Base-by-base conservation (phyloP, 2,113 vertebrate species). In the Columba livia region DNA sequence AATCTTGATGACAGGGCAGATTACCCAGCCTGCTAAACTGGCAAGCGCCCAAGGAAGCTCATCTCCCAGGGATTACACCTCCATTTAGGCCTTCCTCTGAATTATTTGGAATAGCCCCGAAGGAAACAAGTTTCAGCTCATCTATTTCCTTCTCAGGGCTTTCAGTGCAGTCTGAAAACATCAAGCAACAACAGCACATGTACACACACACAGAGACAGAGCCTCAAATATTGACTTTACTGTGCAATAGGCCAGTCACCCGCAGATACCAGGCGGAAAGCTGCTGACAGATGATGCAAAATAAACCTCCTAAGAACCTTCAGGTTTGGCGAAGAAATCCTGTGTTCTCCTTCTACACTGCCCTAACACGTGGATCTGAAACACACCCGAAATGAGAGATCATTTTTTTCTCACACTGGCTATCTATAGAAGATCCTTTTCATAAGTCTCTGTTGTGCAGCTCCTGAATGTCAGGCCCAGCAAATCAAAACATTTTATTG, bases 401-500 rank as follows among this genome's bases (percentile, higher is more conserved):
- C 60, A 12, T 67, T 91, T 96, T 80, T 85, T 94, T 83, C 77
- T 79, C 80, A 53, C 75, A 79, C 47, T 81, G 79, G 85, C 88
- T 96, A 92, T 93, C 90, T 93, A 81, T 57, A 92, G 92, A 96
- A 91, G 79, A 90, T 67, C 60, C 48, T 88, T 92, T 92, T 87
- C 53, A 51, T 74, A 91, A 88, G 71, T 73, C 78, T 84, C 71
- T 70, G 85, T 77, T 64, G 79, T 38, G 85, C 80, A 60, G 92
- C 90, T 93, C 90, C 92, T 84, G 92, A 86, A 90, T 34, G 88
- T 92, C 93, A 96, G 81, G 84, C 88, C 90, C 88, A 65, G 83
- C 65, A 93, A 94, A 95, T 90, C 93, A 96, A 96, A 96, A 96
- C 90, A 94, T 96, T 96, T 96, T 93, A 96, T 95, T 96, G 94